Percentiles rank a stretch among this genome's conserved stretches.
Evolutionary conservation across 1,140 invertebrate species (phyloP).

Genomic region (Diuraphis noxia): DNA sequence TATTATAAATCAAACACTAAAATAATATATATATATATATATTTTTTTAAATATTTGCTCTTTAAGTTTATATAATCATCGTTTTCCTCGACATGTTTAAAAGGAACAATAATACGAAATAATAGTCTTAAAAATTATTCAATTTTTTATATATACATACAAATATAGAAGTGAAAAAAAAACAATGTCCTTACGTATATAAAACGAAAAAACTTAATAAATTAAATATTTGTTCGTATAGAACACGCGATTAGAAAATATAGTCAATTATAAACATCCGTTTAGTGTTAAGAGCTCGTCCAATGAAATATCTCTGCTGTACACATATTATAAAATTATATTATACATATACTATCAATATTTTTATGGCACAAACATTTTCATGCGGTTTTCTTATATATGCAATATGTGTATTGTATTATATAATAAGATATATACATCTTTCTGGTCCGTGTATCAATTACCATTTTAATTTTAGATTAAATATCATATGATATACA

Average conservation of each 20-base stretch:
- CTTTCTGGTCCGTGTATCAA: background rate
- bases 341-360: background rate
- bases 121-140: conserved; percentile 48
- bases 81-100: conserved; percentile 38
- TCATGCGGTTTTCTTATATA: background rate
- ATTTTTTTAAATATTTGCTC: background rate
- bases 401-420: background rate
- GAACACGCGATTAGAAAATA: conserved; percentile 9
- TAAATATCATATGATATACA: background rate
- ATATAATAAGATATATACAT: conserved; percentile 5
- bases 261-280: background rate
- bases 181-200: conserved; percentile 28
- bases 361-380: conserved; percentile 50
- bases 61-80: conserved; percentile 9
- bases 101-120: conserved; percentile 51
- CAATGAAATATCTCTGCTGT: conserved; percentile 30
- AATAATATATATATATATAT: background rate
- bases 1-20: conserved; percentile 19
- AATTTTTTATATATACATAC: conserved; percentile 17
- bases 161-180: conserved; percentile 21
- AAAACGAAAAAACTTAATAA: conserved; percentile 49
- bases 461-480: background rate
- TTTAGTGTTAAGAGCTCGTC: background rate
- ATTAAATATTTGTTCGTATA: conserved; percentile 44
- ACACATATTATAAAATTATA: background rate